Conservation (phyloP, 2,888 invertebrate species). For the Erannis defoliaria region DNA sequence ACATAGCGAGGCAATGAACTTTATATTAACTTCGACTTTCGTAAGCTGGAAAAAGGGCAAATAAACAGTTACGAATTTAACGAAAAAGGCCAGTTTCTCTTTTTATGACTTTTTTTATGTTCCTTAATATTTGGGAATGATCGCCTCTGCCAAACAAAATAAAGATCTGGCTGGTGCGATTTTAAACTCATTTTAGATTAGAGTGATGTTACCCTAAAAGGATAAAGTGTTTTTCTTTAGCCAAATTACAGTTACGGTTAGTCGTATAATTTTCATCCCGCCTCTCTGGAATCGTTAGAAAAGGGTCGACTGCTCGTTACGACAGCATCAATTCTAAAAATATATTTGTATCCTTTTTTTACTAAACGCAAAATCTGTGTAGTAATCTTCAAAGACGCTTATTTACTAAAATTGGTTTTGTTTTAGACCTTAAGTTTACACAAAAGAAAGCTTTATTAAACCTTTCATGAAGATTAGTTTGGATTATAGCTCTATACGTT, state of each 20-base stretch:
- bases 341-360: slow-evolving; percentile 21
- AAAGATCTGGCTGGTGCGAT: slow-evolving; percentile 45
- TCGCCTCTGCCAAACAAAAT: slow-evolving; percentile 35
- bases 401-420: slow-evolving; percentile 6
- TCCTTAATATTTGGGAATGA: slow-evolving; percentile 50
- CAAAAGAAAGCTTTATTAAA: slow-evolving; percentile 4
- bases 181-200: slow-evolving; percentile 46
- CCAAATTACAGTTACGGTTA: slow-evolving; percentile 40
- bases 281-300: slow-evolving; percentile 36
- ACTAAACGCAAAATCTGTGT: slow-evolving; percentile 25
- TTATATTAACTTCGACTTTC: slow-evolving; percentile 29
- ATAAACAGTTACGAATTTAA: slow-evolving; percentile 32
- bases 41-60: slow-evolving; percentile 23
- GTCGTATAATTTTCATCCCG: slow-evolving; percentile 46
- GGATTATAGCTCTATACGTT: slow-evolving; percentile 2
- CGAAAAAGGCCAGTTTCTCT: slow-evolving; percentile 34
- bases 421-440: neutral
- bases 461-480: neutral
- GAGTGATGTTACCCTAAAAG: slow-evolving; percentile 46
- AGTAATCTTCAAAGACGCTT: slow-evolving; percentile 13
- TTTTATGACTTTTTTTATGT: slow-evolving; percentile 48
- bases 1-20: slow-evolving; percentile 17
- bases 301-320: slow-evolving; percentile 32
- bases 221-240: slow-evolving; percentile 40
- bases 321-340: slow-evolving; percentile 26